Base-by-base conservation (phyloP, 2,888 invertebrate genomes). In the Disparrhopalites patrizii region DNA sequence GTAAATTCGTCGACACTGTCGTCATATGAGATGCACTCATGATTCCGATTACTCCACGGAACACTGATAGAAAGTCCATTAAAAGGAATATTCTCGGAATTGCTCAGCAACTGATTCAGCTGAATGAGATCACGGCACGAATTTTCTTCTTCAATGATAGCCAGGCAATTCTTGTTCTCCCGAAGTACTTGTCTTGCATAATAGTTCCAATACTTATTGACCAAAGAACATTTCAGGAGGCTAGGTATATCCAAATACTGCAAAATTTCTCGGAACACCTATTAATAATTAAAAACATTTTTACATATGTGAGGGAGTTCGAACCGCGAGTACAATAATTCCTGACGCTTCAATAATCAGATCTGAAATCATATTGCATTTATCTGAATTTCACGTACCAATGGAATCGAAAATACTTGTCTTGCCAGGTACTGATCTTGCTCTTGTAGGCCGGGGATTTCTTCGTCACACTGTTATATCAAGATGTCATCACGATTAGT, bases 101-200 rank as follows among this genome's bases (percentile, higher is more conserved):
- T 47, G 8, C 5, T 8, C 3, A 47, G 47, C 13, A 47, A 8
- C 10, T 8, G 2, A 47, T 47, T 47, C 3, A 47, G 23, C 3
- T 18, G 20, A 8, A 10, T 18, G 3, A 47, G 3, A 8, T 23
- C 47, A 18, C 23, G 47, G 23, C 47, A 47, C 3, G 47, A 47
- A 47, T 47, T 47, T 25, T 47, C 47, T 47, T 47, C 47, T n/a
- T 47, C 47, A 2, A 47, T n/a, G 3, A 47, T 47, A 23, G 47
- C 47, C 13, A 40, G 13, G 18, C 40, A 40, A 40, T 40, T 40
- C 18, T 40, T 40, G 18, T 10, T 40, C 18, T 40, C 40, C 3
- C 40, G 40, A 3, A 40, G 13, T 4, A 40, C 40, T 40, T 40
- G n/a, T 13, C 40, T 15, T 15, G 40, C 15, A 18, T 18, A 40